Evolutionary conservation across 2,888 invertebrate genomes (phyloP), one percentile per base, ranked within the genome.

Genomic region (Spicauda simplicius): DNA sequence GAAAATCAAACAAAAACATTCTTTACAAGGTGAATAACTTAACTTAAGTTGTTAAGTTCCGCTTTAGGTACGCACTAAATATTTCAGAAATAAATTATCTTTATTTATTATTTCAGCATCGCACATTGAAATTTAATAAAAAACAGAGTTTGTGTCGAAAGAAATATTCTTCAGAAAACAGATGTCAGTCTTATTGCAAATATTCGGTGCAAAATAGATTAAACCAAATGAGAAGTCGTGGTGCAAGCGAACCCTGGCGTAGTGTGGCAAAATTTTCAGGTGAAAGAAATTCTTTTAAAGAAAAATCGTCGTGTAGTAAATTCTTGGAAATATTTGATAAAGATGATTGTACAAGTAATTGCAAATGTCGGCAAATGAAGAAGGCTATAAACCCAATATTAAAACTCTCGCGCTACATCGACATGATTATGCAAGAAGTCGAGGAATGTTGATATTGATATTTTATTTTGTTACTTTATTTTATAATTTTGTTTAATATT

Each of bases 391-490:
- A 85, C 67, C 88, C 89, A 1, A 87, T 91, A 83, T 68, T 85
- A 37, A 82, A 86, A 76, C 79, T 91, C 66, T 83, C 86, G 20
- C 77, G 74, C 16, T 86, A 85, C 69, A 83, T 91, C 50, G 88
- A 91, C 68, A 80, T 71, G 54, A 73, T 88, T 68, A 70, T 91
- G 68, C 78, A 80, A 64, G 85, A 90, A 68, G 76, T 85, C 37
- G 79, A 84, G 48, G 81, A 82, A 68, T 78, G 61, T 55, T 57
- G 16, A 56, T 50, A 45, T 45, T 45, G 45, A 61, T 57, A 65
- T 58, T 48, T 67, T 67, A 50, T 61, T 37, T 53, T 68, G 56
- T 41, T 37, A 53, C 50, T 16, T 68, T 64, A 16, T n/a, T 61
- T 37, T 64, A 50, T 41, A 45, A 41, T 56, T 48, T 58, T 69